Evolutionary conservation across 1,140 invertebrate species (phyloP).

Genomic region (Tetramorium simillimum): DNA sequence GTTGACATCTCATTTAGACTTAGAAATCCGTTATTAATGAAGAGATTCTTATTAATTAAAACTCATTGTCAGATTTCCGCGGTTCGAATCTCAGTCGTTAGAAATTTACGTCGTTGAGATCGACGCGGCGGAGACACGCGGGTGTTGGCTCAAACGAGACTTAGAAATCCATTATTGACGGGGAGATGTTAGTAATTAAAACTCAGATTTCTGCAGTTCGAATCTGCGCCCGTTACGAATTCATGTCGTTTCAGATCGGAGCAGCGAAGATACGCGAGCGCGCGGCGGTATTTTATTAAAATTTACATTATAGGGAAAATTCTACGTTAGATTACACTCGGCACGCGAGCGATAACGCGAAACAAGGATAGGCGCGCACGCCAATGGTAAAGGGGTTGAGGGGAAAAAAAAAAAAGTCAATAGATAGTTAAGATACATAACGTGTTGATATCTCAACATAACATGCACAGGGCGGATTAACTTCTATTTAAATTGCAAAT

Average conservation of each 20-base stretch:
- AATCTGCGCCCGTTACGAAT: neutral
- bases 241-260: neutral
- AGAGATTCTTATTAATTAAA: neutral
- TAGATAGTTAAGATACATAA: slow-evolving; percentile 22
- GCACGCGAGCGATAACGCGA: slow-evolving; percentile 32
- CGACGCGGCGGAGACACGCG: neutral
- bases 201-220: neutral
- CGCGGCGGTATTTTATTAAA: neutral
- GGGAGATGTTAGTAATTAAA: neutral
- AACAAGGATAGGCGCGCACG: neutral
- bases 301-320: neutral
- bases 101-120: slow-evolving; percentile 2
- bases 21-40: neutral
- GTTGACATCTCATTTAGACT: neutral
- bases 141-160: neutral
- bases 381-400: neutral
- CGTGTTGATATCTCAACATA: slow-evolving; percentile 36
- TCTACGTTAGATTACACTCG: neutral
- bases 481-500: slow-evolving; percentile 50
- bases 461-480: slow-evolving; percentile 32
- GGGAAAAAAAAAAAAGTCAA: slow-evolving; percentile 28
- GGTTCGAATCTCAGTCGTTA: neutral
- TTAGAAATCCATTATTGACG: neutral
- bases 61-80: neutral
- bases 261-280: neutral